These are phyloP conservation scores for Xenops minutus DNA, from an alignment of 2,797 vertebrate genomes.

Conservation along the genomic window DNA sequence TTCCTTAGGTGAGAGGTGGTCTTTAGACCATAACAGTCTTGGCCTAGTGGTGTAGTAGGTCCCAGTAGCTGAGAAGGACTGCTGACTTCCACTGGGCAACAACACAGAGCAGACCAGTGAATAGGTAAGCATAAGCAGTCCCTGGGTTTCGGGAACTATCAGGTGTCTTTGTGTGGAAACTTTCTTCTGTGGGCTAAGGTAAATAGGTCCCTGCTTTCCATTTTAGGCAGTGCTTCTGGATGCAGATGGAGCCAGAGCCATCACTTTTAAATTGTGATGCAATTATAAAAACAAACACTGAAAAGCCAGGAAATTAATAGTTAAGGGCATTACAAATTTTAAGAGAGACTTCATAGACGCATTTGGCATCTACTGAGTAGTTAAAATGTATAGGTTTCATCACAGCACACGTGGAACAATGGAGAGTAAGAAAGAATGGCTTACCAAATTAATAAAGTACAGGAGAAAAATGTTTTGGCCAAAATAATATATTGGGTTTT, in stretches of 20 bases:
- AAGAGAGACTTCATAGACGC: neutral
- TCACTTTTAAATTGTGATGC: neutral
- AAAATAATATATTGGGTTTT: neutral
- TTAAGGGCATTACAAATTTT: neutral
- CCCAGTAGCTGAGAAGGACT: neutral
- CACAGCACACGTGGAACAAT: neutral
- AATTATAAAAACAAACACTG: neutral
- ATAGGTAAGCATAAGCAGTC: neutral
- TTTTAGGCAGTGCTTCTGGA: neutral
- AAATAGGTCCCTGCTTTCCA: neutral
- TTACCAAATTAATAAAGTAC: neutral
- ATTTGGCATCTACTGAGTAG: neutral
- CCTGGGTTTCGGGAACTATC: neutral
- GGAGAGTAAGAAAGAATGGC: neutral
- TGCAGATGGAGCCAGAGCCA: neutral
- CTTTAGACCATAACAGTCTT: neutral
- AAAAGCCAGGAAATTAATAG: neutral
- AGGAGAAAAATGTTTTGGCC: neutral
- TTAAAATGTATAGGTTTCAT: neutral
- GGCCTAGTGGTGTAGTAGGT: neutral
- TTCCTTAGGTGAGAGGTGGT: neutral
- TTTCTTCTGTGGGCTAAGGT: neutral
- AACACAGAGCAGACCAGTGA: neutral
- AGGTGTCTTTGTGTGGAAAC: neutral
- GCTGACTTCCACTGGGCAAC: accelerated